These are phyloP conservation scores for Acanthurus leucopareius DNA, from an alignment of 2,797 vertebrate species.

Conservation along the genomic window DNA sequence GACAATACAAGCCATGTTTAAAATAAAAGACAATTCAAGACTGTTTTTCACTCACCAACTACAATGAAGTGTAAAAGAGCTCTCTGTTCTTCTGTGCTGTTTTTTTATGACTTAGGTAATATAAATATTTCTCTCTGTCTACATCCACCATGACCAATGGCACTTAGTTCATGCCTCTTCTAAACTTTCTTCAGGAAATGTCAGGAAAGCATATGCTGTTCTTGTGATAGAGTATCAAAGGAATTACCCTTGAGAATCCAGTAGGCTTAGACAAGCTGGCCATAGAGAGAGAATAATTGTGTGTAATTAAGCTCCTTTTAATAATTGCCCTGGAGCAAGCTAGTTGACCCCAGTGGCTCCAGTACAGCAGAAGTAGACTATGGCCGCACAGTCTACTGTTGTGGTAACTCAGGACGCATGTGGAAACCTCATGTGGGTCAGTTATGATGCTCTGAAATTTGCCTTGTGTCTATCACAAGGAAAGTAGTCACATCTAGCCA, in stretches of 20 bases:
- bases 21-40: not conserved
- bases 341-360: constrained; percentile 18
- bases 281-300: constrained; percentile 4
- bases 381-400: not conserved
- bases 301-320: constrained; percentile 32
- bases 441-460: not conserved
- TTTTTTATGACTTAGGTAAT: not conserved
- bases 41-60: not conserved
- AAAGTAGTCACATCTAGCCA: not conserved
- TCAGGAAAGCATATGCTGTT: not conserved
- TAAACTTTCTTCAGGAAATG: constrained; percentile 14
- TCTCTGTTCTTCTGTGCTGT: not conserved
- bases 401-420: not conserved
- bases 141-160: not conserved
- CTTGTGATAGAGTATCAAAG: not conserved
- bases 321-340: constrained; percentile 21
- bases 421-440: not conserved
- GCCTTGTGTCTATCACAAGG: not conserved
- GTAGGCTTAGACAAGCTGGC: not conserved
- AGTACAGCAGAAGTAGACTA: not conserved
- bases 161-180: not conserved
- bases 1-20: too few species aligned
- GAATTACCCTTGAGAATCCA: not conserved
- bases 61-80: not conserved
- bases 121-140: not conserved